Evolutionary conservation across 2,888 invertebrate genomes (phyloP), one percentile per base, ranked within the genome.

Genomic region (Sphecodes monilicornis): DNA sequence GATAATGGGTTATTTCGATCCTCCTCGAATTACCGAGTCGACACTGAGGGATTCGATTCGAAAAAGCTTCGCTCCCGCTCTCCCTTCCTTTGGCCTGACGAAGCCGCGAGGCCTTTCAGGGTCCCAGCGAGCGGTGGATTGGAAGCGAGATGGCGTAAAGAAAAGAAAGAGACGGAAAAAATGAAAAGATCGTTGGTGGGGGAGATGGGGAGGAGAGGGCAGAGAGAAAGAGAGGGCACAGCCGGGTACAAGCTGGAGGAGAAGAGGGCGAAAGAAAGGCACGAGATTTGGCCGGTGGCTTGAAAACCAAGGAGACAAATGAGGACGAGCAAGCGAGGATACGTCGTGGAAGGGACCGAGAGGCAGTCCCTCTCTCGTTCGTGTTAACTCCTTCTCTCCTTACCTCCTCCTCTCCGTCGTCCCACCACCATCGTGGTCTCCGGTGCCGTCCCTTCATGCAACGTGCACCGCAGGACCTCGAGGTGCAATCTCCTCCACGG

Each of bases 1-100:
- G 90, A 92, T 93, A 93, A 93, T 93, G 92, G 93, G 92, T 93
- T 93, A 93, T 93, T 93, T 93, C 93, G 93, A 93, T 93, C 92
- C 93, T 92, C 91, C 92, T 93, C 93, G 92, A 93, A 93, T 93
- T 93, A 93, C 93, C 91, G 90, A 92, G 90, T 93, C 93, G 92
- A 93, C 93, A 93, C 93, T 93, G 91, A 93, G 93, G 90, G 91
- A 93, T 93, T 93, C 92, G 92, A 92, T 92, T 92, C 90, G 90
- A 92, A 92, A 92, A 89, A 91, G 87, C 82, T 84, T 78, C 84
- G 72, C 79, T 86, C 78, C 70, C 74, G 70, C 76, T 77, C 75
- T 57, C 54, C 78, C 71, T 82, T 72, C 85, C 78, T 82, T 78
- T 78, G 66, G 64, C 43, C 74, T 73, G 80, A 75, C 73, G 50